Percentiles rank a stretch among this genome's conserved stretches.
Evolutionary conservation across 2,113 vertebrate species (phyloP).

Genomic region (Gymnarchus niloticus): DNA sequence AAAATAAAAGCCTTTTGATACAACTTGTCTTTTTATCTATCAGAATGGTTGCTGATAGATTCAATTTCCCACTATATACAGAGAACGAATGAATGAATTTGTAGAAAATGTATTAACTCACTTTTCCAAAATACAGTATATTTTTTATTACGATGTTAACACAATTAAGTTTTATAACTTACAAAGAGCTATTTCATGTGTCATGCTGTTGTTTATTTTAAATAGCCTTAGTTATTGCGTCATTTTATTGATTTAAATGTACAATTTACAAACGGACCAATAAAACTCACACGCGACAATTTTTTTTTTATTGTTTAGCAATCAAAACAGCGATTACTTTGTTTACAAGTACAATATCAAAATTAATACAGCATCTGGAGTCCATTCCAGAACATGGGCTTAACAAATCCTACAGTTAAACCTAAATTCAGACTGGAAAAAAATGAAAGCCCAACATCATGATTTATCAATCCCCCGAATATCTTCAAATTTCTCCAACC

Average conservation of each 20-base stretch:
- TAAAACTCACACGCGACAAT: neutral
- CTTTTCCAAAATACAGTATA: too few species aligned
- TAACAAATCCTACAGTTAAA: too few species aligned
- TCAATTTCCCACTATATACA: conserved; percentile 3
- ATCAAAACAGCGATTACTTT: neutral
- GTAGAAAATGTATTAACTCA: neutral
- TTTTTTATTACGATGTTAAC: neutral
- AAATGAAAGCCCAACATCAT: too few species aligned
- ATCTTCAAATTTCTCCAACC: too few species aligned
- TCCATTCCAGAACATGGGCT: too few species aligned
- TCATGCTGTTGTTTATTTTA: neutral
- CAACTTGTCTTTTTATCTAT: neutral
- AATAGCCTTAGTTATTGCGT: neutral
- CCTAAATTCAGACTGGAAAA: too few species aligned
- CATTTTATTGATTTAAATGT: neutral
- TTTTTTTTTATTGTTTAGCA: too few species aligned
- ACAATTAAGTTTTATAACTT: neutral
- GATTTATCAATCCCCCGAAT: too few species aligned
- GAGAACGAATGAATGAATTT: conserved; percentile 8
- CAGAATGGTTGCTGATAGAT: neutral
- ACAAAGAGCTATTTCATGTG: neutral
- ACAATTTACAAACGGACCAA: neutral
- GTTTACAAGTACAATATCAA: neutral
- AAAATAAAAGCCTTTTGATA: too few species aligned
- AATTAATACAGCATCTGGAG: neutral